These are phyloP conservation scores for Upupa epops DNA, from an alignment of 2,113 vertebrate genomes.

Conservation along the genomic window DNA sequence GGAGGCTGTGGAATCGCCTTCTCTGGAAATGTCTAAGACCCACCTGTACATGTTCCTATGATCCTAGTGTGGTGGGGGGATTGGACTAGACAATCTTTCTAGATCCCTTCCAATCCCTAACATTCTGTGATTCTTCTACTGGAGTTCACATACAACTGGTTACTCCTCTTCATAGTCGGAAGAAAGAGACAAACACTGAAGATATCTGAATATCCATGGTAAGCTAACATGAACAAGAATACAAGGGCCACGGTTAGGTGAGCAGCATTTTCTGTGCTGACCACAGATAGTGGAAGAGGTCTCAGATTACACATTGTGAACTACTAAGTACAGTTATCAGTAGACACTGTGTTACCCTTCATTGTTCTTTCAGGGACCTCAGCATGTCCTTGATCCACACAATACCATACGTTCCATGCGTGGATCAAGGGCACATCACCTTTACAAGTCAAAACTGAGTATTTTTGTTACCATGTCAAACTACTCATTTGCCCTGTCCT, in stretches of 20 bases:
- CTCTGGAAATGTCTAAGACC: no score
- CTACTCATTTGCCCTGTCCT: background rate
- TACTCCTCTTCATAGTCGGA: background rate
- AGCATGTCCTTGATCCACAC: conserved; percentile 13
- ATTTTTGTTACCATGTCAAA: background rate
- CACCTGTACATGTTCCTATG: no score
- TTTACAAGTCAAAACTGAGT: background rate
- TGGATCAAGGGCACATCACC: conserved; percentile 5
- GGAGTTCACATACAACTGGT: background rate
- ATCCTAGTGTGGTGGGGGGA: no score
- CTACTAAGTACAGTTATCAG: background rate
- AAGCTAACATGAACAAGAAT: background rate
- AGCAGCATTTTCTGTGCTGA: background rate
- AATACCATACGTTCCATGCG: background rate
- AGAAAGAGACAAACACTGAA: background rate
- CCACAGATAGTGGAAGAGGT: background rate
- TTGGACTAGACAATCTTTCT: no score
- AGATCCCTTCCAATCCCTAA: no score
- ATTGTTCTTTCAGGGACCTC: conserved; percentile 43
- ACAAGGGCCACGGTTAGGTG: background rate
- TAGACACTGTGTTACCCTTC: background rate
- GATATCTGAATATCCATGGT: background rate
- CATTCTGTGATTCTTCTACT: no score
- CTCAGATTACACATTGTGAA: conserved; percentile 42
- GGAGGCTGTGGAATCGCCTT: no score